phyloP scores from a whole-genome alignment of 2,797 vertebrate species.

The Etheostoma perlongum region DNA sequence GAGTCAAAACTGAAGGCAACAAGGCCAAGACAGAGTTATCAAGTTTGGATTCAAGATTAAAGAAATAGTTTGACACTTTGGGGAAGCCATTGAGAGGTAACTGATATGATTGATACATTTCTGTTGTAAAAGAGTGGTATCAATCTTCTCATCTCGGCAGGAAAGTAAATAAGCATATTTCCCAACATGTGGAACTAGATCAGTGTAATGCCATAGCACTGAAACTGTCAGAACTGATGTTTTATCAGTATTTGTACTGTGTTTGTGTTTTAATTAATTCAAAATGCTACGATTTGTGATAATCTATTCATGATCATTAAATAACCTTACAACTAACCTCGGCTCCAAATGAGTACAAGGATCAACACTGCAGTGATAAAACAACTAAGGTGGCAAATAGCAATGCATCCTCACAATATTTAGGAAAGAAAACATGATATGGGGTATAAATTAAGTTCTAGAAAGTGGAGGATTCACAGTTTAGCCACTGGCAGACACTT shows the following conservation, averaged over 20 bases:
- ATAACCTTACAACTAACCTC: background rate
- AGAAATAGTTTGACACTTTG: too few species aligned
- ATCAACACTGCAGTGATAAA: background rate
- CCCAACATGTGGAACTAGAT: background rate
- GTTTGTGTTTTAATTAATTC: background rate
- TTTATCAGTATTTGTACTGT: background rate
- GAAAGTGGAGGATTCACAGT: background rate
- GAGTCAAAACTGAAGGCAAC: too few species aligned
- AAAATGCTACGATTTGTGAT: too few species aligned
- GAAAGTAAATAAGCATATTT: background rate
- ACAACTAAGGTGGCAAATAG: background rate
- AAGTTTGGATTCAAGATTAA: too few species aligned
- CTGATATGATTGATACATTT: too few species aligned
- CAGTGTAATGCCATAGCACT: background rate
- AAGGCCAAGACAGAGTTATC: background rate
- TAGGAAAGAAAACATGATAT: background rate
- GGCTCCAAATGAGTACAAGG: background rate
- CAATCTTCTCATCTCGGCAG: too few species aligned
- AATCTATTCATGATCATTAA: background rate
- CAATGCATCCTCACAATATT: background rate
- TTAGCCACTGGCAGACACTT: slow-evolving; percentile 39
- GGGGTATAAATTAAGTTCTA: background rate
- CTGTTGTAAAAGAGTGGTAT: too few species aligned
- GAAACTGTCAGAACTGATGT: background rate
- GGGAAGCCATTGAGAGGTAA: too few species aligned